Evolutionary conservation across 2,797 vertebrate genomes (phyloP).

Genomic region (Bovichtus diacanthus): DNA sequence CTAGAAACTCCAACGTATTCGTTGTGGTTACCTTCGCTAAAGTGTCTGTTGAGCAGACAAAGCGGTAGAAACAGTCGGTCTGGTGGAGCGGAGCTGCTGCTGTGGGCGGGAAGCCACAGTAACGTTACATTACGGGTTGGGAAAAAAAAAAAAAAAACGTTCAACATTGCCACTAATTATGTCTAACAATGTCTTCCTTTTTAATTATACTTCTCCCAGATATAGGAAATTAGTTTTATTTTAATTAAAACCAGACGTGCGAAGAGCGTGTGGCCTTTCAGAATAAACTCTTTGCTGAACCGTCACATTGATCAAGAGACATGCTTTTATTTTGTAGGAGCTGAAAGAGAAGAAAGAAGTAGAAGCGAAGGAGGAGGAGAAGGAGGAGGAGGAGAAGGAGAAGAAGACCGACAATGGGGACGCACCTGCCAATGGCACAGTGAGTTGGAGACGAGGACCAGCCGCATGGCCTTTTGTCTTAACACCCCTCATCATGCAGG

Average conservation of each 20-base stretch:
- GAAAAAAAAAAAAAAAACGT: conserved; percentile 17
- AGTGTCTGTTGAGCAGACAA: conserved; percentile 65
- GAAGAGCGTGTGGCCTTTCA: neutral
- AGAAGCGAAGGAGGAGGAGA: conserved; percentile 59
- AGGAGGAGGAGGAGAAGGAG: conserved; percentile 54
- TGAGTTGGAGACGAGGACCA: conserved; percentile 76
- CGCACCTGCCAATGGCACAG: conserved; percentile 89
- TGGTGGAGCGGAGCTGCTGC: conserved; percentile 67
- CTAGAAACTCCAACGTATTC: neutral
- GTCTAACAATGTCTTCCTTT: neutral
- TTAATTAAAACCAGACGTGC: conserved; percentile 1
- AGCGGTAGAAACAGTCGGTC: conserved; percentile 66
- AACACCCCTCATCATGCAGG: conserved; percentile 80
- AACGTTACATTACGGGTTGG: conserved; percentile 19
- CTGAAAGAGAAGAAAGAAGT: conserved; percentile 91
- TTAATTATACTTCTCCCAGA: neutral
- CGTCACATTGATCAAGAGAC: neutral
- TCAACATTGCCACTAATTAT: neutral
- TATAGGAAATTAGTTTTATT: neutral
- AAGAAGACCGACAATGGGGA: conserved; percentile 85
- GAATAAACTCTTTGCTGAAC: conserved; percentile 22
- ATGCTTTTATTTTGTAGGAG: conserved; percentile 81
- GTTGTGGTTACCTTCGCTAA: conserved; percentile 24
- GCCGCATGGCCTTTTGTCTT: conserved; percentile 87
- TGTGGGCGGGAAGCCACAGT: conserved; percentile 80